These are phyloP conservation scores for Lepilemur ruficaudatus DNA, from an alignment of 2,797 vertebrate genomes.

Conservation along the genomic window DNA sequence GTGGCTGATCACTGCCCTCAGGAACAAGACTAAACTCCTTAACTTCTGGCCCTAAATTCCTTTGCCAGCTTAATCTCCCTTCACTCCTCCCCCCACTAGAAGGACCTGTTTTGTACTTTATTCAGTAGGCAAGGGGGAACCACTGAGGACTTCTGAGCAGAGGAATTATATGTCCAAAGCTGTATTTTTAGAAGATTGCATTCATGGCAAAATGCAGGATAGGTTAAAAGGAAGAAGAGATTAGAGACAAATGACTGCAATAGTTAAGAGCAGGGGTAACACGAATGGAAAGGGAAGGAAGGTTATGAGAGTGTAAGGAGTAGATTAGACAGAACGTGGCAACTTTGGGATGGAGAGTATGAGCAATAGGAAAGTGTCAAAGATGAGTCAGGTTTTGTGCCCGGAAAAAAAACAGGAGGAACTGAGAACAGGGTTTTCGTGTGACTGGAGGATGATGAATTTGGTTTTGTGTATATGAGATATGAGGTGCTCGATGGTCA, in stretches of 20 bases:
- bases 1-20: neutral
- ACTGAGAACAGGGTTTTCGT: neutral
- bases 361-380: neutral
- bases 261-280: neutral
- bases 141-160: neutral
- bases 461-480: neutral
- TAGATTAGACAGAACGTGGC: neutral
- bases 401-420: neutral
- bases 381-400: neutral
- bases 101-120: neutral
- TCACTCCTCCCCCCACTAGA: neutral
- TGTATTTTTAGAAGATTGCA: neutral
- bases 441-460: neutral
- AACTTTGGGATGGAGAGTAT: neutral
- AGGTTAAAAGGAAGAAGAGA: neutral
- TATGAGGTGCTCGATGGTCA: neutral
- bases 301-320: neutral
- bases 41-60: constrained; percentile 8
- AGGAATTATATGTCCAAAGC: neutral
- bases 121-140: neutral
- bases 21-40: neutral
- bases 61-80: neutral
- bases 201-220: neutral
- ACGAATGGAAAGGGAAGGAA: neutral
- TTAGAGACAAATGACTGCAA: neutral